These are phyloP conservation scores for Athrips mouffetella DNA, from an alignment of 2,888 invertebrate species.

Conservation along the genomic window DNA sequence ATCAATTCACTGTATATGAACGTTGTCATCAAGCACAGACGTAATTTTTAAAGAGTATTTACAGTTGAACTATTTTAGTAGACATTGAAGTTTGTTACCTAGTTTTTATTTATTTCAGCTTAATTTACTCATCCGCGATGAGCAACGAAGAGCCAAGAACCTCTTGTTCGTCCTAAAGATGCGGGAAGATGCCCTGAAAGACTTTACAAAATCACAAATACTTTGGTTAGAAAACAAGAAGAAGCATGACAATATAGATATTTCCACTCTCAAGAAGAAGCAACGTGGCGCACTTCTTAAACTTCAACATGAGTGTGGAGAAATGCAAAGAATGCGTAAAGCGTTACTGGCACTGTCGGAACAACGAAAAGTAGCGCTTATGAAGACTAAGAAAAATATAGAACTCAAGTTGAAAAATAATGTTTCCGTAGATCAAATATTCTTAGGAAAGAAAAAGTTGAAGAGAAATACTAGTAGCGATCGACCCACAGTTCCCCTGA, in stretches of 20 bases:
- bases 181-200: conserved; percentile 70
- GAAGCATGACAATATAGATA: conserved; percentile 65
- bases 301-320: conserved; percentile 82
- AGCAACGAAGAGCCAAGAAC: conserved; percentile 70
- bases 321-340: conserved; percentile 80
- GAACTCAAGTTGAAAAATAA: conserved; percentile 60
- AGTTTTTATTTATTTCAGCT: conserved; percentile 48
- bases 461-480: conserved; percentile 46
- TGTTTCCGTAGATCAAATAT: conserved; percentile 57
- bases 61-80: neutral
- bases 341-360: conserved; percentile 63
- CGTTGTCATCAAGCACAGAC: conserved; percentile 15
- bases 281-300: conserved; percentile 81
- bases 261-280: conserved; percentile 80
- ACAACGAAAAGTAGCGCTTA: conserved; percentile 61
- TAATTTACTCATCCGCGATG: conserved; percentile 73
- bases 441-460: conserved; percentile 59
- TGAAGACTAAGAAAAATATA: conserved; percentile 68
- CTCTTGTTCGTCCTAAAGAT: conserved; percentile 67
- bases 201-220: conserved; percentile 72
- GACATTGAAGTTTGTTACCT: neutral
- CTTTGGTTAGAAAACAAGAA: conserved; percentile 71
- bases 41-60: conserved; percentile 21
- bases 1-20: conserved; percentile 28
- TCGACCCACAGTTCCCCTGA: conserved; percentile 53